phyloP scores from a whole-genome alignment of 1,140 invertebrate species.

The Anastrepha obliqua region DNA sequence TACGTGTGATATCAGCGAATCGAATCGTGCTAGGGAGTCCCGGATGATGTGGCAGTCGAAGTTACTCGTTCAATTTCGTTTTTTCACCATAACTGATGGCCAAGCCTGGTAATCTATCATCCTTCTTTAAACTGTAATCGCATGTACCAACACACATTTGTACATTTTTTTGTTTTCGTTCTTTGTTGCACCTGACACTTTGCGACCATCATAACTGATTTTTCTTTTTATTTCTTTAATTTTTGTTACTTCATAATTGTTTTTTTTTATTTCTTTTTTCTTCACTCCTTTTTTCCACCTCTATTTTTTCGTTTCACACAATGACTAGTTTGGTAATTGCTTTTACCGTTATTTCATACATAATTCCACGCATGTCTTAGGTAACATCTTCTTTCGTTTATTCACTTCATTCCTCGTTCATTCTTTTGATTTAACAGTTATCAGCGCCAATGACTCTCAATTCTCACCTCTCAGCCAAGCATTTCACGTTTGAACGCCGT shows the following conservation, averaged over 20 bases:
- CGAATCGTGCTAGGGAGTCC: too few relatives aligned
- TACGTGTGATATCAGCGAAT: too few relatives aligned
- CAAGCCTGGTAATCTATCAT: too few relatives aligned
- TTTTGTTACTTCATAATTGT: background rate
- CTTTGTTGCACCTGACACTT: too few relatives aligned
- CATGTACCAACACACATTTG: too few relatives aligned
- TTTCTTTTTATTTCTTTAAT: background rate
- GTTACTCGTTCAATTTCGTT: too few relatives aligned
- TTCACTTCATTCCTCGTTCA: background rate
- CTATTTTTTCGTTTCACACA: background rate
- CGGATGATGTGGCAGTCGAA: too few relatives aligned
- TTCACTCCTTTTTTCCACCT: background rate
- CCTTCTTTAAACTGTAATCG: too few relatives aligned
- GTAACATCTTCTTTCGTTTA: background rate
- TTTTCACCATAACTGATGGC: too few relatives aligned
- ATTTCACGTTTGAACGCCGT: conserved; percentile 12
- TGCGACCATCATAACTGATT: too few relatives aligned
- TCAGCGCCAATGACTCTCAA: background rate
- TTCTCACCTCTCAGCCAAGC: background rate
- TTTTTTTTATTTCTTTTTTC: background rate
- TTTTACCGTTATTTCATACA: conserved; percentile 17
- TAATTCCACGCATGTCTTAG: conserved; percentile 16
- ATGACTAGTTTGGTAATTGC: background rate
- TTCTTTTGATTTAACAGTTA: background rate
- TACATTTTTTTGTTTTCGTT: background rate